Base-by-base conservation (phyloP, 1,140 invertebrate species). In the Archegozetes longisetosus region DNA sequence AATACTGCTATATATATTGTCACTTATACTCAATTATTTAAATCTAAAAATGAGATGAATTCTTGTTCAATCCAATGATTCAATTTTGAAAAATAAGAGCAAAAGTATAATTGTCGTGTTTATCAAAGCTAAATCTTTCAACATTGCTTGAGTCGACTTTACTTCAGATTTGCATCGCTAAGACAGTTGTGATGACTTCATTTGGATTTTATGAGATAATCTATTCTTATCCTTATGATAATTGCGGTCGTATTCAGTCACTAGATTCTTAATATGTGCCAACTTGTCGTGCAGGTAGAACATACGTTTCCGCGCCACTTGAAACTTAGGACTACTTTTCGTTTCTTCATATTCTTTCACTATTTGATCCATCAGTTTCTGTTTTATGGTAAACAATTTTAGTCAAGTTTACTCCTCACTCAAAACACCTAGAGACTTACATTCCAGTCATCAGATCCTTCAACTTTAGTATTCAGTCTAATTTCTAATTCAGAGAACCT, bases 261-360 rank as follows among this genome's bases (percentile, higher is more conserved):
- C 86, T 68, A 90, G 77, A 64, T 80, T 78, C 74, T 93, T 93
- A 69, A 93, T 90, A 71, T 91, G 84, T 61, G 84, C 84, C 70
- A 94, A 76, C 71, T 93, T 94, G 54, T 82, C 81, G 70, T 93
- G 88, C 64, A 94, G 77, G 72, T 88, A 90, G 61, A 85, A 78
- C 70, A 88, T 88, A 61, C 85, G 79, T 66, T 75, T 74, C 71
- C 84, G 84, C 62, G 82, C 79, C 61, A 81, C 76, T 65, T 82
- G 78, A 68, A 86, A 85, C 53, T 78, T 75, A 2, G 74, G 72
- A 73, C 90, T 82, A 66, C 78, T 79, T 70, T 86, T 87, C 64
- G 82, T 84, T 60, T 80, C 76, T 62, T 82, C 72, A 73, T 92
- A 94, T 73, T 90, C 85, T 64, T 78, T 74, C 50, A 87, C 72